These are phyloP conservation scores for Parapristionchus giblindavisi DNA, from an alignment of 2,888 invertebrate genomes.

Conservation along the genomic window DNA sequence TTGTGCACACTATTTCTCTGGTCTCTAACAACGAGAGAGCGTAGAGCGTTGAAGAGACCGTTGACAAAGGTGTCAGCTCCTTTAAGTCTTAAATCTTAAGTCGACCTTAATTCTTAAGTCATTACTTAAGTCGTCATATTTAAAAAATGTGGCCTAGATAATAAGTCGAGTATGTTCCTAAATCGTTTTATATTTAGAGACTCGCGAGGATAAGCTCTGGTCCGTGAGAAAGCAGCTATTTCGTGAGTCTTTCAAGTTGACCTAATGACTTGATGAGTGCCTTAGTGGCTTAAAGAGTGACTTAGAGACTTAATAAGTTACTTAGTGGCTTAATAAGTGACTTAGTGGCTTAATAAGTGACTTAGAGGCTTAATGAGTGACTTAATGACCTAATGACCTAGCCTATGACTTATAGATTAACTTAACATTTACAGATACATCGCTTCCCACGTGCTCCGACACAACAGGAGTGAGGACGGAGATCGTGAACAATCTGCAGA, in stretches of 20 bases:
- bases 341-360: no score
- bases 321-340: no score
- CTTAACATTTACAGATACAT: slow-evolving; percentile 36
- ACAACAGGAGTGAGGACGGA: slow-evolving; percentile 47
- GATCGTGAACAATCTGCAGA: slow-evolving; percentile 42
- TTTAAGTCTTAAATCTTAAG: no score
- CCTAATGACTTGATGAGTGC: background rate
- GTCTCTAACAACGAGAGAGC: no score
- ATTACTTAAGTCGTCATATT: background rate
- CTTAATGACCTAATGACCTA: no score
- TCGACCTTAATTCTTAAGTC: background rate
- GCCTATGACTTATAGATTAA: no score
- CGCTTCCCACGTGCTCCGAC: slow-evolving; percentile 45
- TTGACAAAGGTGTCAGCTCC: no score
- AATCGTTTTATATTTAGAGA: background rate
- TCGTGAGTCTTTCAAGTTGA: background rate
- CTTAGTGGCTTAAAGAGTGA: background rate
- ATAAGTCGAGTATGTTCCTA: no score
- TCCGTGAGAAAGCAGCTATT: slow-evolving; percentile 32
- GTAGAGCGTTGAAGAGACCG: no score
- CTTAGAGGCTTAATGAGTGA: no score
- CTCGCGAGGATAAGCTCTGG: background rate
- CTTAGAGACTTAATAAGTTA: no score
- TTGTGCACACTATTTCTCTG: background rate
- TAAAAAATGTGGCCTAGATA: background rate